Conservation (phyloP, 2,797 vertebrate genomes). For the Myripristis jacobus region DNA sequence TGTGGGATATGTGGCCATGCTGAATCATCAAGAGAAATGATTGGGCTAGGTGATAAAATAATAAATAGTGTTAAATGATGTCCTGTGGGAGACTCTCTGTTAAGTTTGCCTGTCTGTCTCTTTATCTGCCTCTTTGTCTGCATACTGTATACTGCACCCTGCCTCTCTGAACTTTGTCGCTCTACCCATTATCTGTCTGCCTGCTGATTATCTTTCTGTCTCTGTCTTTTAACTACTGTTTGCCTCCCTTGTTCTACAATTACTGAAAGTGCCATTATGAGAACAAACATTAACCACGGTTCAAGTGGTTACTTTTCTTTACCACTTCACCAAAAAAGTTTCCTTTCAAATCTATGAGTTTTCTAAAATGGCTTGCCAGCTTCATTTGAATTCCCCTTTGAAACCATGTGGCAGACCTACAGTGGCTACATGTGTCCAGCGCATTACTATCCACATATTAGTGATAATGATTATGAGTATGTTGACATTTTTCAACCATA, state of each 20-base stretch:
- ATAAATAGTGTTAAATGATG: conserved; percentile 45
- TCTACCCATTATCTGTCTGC: neutral
- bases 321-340: too few relatives aligned
- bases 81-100: conserved; percentile 48
- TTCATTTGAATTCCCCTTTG: conserved; percentile 19
- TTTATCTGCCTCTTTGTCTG: conserved; percentile 18
- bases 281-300: too few relatives aligned
- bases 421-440: too few relatives aligned
- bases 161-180: too few relatives aligned
- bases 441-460: too few relatives aligned
- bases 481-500: too few relatives aligned
- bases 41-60: conserved; percentile 54
- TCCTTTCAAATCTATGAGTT: neutral
- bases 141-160: neutral
- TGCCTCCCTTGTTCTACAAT: too few relatives aligned
- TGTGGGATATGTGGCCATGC: conserved; percentile 49
- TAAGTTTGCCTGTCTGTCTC: conserved; percentile 21
- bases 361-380: conserved; percentile 29
- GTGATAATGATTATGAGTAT: too few relatives aligned
- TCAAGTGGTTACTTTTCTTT: too few relatives aligned
- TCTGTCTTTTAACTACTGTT: neutral
- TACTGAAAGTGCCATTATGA: too few relatives aligned
- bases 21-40: conserved; percentile 59
- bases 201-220: neutral
- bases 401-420: neutral